These are phyloP conservation scores for Papilio glaucus DNA, from an alignment of 1,140 invertebrate genomes.

Conservation along the genomic window DNA sequence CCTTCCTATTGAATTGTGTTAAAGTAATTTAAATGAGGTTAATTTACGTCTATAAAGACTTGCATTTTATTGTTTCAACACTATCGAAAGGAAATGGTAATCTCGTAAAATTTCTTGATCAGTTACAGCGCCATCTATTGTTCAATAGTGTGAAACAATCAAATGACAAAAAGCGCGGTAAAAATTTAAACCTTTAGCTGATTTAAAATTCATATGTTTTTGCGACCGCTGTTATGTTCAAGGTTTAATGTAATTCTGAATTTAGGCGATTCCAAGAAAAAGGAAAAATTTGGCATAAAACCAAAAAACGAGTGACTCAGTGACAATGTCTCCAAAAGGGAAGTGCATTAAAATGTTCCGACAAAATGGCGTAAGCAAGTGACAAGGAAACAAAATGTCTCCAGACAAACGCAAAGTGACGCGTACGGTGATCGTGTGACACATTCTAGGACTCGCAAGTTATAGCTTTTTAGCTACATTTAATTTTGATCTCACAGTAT, in stretches of 20 bases:
- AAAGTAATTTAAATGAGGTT: background rate
- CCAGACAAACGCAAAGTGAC: constrained; percentile 71
- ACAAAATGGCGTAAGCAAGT: constrained; percentile 49
- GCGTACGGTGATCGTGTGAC: constrained; percentile 45
- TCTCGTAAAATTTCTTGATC: background rate
- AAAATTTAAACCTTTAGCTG: background rate
- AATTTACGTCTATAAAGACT: constrained; percentile 3
- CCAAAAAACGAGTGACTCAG: constrained; percentile 61
- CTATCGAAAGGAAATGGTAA: background rate
- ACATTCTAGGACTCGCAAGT: constrained; percentile 57
- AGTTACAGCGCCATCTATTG: constrained; percentile 1
- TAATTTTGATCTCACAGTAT: constrained; percentile 73
- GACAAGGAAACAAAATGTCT: constrained; percentile 71
- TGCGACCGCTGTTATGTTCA: constrained; percentile 38
- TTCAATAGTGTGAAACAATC: background rate
- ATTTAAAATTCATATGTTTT: background rate
- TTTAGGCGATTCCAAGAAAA: background rate
- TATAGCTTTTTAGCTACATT: constrained; percentile 48
- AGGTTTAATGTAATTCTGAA: constrained; percentile 18
- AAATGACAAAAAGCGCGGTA: background rate
- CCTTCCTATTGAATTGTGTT: constrained; percentile 3
- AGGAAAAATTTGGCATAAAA: constrained; percentile 47
- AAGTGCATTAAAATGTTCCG: constrained; percentile 50
- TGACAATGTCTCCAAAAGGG: constrained; percentile 57
- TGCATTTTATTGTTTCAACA: background rate